A percentile compares a stretch with the other conserved stretches of the same genome.
Conservation (phyloP, 2,113 vertebrate genomes). For the Todiramphus chloris region DNA sequence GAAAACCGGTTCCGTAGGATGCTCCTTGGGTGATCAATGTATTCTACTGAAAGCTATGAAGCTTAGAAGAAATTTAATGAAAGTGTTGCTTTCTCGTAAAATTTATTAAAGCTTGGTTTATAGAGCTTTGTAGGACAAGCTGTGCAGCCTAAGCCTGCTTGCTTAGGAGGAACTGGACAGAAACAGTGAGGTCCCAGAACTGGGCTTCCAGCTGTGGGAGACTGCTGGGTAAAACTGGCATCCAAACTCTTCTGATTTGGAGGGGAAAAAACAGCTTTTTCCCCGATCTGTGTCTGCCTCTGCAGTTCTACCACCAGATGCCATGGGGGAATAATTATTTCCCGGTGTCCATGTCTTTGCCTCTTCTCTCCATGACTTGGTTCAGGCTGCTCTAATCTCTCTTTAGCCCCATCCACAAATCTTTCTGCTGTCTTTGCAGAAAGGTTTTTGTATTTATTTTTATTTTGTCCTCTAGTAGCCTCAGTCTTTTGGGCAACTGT, state of each 20-base stretch:
- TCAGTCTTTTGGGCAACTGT: neutral
- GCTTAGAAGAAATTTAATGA: neutral
- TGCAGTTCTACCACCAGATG: neutral
- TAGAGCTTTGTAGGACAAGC: neutral
- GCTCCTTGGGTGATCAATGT: neutral
- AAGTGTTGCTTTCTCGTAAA: neutral
- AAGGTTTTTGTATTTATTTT: no score
- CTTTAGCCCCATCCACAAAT: neutral
- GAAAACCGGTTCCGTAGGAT: slow-evolving; percentile 2
- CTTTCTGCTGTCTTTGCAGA: neutral
- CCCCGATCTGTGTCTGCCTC: neutral
- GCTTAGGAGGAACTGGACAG: neutral
- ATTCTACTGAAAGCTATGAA: neutral
- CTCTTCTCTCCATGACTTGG: neutral
- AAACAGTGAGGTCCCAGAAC: neutral
- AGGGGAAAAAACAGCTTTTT: neutral
- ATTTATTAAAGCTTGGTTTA: neutral
- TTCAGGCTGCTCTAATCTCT: neutral
- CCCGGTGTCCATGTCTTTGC: neutral
- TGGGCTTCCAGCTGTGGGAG: neutral
- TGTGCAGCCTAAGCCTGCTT: neutral
- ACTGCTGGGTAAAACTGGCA: neutral
- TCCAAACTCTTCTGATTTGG: neutral
- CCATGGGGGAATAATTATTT: neutral
- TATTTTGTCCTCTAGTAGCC: neutral